Evolutionary conservation across 2,888 invertebrate genomes (phyloP).

Genomic region (Aphidius colemani): DNA sequence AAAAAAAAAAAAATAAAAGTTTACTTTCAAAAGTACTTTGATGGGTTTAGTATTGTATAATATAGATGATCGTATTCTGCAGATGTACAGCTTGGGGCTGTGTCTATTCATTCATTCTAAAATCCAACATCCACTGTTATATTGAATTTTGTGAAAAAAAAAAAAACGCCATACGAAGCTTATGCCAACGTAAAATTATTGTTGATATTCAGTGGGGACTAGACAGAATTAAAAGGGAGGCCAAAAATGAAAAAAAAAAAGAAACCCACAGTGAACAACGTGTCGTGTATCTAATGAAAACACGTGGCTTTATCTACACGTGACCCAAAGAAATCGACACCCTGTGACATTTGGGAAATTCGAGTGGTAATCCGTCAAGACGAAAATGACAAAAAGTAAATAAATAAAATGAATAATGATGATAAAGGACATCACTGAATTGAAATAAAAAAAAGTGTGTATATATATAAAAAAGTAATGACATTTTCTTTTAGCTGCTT

Average conservation of each 20-base stretch:
- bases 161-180: neutral
- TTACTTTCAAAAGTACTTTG: constrained; percentile 8
- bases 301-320: constrained; percentile 5
- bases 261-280: constrained; percentile 3
- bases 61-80: too few relatives aligned
- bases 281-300: constrained; percentile 14
- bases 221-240: neutral
- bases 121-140: constrained; percentile 13
- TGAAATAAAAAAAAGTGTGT: too few relatives aligned
- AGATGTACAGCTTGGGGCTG: neutral
- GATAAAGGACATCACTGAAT: too few relatives aligned
- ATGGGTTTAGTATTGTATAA: constrained; percentile 11
- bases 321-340: constrained; percentile 10
- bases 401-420: too few relatives aligned
- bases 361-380: neutral
- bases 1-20: neutral
- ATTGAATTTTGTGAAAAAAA: constrained; percentile 13
- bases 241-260: neutral
- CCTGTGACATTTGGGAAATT: constrained; percentile 10
- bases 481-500: too few relatives aligned
- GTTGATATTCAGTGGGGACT: neutral
- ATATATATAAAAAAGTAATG: too few relatives aligned
- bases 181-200: constrained; percentile 12
- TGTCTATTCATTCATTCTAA: neutral
- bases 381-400: too few relatives aligned